Conservation (phyloP, 2,113 vertebrate species). For the Turdus rufiventris region DNA sequence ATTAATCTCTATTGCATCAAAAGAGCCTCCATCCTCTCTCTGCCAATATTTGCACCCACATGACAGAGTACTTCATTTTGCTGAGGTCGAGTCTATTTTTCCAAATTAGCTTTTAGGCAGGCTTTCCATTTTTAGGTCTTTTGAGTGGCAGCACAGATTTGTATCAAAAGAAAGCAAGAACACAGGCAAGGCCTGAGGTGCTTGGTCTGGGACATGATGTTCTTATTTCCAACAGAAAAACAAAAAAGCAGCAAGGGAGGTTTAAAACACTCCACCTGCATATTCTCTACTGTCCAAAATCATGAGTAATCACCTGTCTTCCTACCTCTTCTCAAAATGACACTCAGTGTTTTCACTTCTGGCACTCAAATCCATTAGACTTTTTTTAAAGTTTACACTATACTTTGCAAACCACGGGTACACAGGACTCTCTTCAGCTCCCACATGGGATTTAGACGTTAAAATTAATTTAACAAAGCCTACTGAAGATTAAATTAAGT, state of each 20-base stretch:
- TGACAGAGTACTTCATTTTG: not conserved
- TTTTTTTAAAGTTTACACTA: not conserved
- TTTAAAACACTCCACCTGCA: not conserved
- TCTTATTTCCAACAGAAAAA: not conserved
- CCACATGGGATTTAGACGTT: not conserved
- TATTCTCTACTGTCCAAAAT: not conserved
- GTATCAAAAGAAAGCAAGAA: conserved; percentile 1
- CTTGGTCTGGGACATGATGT: not conserved
- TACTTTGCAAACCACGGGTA: not conserved
- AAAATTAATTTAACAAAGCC: not conserved
- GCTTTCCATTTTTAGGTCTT: conserved; percentile 15
- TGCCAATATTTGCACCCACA: not conserved
- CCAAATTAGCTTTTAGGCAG: conserved; percentile 30
- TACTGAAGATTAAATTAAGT: not conserved
- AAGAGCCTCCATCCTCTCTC: not conserved
- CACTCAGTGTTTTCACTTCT: not conserved
- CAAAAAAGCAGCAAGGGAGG: not conserved
- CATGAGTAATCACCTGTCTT: not conserved
- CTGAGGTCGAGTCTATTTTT: not conserved
- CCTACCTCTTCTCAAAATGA: not conserved
- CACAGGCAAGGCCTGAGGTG: conserved; percentile 19
- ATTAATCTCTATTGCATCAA: not conserved
- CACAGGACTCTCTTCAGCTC: not conserved
- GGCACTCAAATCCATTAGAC: not conserved
- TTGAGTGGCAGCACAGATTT: conserved; percentile 29